A percentile compares a stretch with the other conserved stretches of the same genome.
Evolutionary conservation across 2,113 vertebrate genomes (phyloP).

Genomic region (Monarcha castaneiventris): DNA sequence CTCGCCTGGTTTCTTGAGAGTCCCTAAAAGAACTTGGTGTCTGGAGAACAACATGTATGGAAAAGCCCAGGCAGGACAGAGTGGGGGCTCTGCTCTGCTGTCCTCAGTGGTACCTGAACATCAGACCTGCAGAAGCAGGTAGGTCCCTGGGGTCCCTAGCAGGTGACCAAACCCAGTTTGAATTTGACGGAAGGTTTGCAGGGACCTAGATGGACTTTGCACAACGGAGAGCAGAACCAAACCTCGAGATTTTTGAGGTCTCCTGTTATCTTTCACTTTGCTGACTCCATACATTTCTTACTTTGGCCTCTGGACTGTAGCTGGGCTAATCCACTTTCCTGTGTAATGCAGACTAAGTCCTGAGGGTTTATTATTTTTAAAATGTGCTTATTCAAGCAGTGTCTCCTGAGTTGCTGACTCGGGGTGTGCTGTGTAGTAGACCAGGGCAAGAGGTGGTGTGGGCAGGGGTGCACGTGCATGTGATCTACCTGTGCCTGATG

Average conservation of each 20-base stretch:
- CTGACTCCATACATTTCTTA: not conserved
- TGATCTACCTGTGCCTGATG: not conserved
- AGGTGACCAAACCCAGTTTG: not conserved
- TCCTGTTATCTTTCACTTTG: not conserved
- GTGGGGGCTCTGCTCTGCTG: not conserved
- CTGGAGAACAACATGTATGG: not conserved
- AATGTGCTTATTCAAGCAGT: not conserved
- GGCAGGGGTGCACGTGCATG: rapidly evolving
- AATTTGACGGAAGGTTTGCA: not conserved
- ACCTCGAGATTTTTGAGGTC: not conserved
- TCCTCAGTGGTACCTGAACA: not conserved
- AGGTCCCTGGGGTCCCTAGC: not conserved
- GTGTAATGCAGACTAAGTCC: not conserved
- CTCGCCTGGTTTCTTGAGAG: not conserved
- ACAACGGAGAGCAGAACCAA: not conserved
- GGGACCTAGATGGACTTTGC: not conserved
- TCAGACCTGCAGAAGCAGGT: not conserved
- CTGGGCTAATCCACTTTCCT: not conserved
- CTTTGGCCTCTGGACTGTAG: not conserved
- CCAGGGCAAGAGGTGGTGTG: not conserved
- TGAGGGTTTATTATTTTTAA: not conserved
- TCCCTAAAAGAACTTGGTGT: not conserved
- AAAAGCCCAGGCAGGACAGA: not conserved
- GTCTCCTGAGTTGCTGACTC: not conserved
- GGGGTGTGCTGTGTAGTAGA: not conserved